Evolutionary conservation across 2,113 vertebrate genomes (phyloP), one percentile per base, ranked within the genome.

Genomic region (Thinocorus orbignyianus): DNA sequence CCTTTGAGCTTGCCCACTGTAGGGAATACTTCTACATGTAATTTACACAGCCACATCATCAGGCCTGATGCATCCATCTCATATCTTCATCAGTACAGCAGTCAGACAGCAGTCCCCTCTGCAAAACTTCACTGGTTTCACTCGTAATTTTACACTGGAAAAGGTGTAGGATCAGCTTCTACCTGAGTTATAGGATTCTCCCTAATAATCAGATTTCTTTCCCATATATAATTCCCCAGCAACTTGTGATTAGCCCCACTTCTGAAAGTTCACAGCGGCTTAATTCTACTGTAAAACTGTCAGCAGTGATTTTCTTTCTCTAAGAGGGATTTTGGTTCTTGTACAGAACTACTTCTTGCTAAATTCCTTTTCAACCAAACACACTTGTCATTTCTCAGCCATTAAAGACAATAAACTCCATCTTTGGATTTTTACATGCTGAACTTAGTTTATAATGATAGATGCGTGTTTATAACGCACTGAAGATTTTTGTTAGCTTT

Each of bases 221-320:
- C 95, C 90, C 76, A 5, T 60, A 7, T 85, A 42, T 78, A 93
- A 90, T 95, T 73, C 94, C 84, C 88, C 81, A 96, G 97, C 81
- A 97, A 96, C 79, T 88, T 96, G 91, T 94, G 95, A 96, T 98
- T 95, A 97, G 95, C 95, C 94, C 92, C 92, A 55, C 91, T 93
- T 90, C 55, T 80, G 70, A 95, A 88, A 97, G 95, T 96, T 97
- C 91, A 95, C 93, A 78, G 26, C 81, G 12, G 93, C 95, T 97
- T 98, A 97, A 93, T 98, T 97, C 94, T 92, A 39, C 95, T 96
- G 94, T 96, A 95, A 97, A 97, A 92, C 92, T 92, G 93, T 97
- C 97, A 96, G 92, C 92, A 95, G 92, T 86, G 97, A 88, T 94
- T 86, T 85, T 93, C 73, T 77, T 88, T 52, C 88, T 92, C 88